These are phyloP conservation scores for Nibea coibor DNA, from an alignment of 2,113 vertebrate species.

Conservation along the genomic window DNA sequence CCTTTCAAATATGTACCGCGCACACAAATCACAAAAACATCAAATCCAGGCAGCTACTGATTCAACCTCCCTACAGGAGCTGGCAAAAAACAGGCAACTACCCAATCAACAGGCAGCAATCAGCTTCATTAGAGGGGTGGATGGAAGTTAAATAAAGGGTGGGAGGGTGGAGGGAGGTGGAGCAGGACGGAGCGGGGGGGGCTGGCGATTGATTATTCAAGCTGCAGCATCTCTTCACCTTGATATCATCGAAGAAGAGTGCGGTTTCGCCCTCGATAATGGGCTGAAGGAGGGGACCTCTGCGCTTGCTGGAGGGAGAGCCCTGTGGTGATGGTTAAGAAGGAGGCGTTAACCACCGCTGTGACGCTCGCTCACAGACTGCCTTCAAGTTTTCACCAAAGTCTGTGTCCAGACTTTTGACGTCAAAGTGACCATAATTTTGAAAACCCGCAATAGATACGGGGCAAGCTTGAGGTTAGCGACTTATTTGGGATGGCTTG, in stretches of 20 bases:
- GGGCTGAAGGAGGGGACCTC: conserved; percentile 98
- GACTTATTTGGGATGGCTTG: neutral
- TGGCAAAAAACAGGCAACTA: conserved; percentile 65
- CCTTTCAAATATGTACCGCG: neutral
- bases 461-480: neutral
- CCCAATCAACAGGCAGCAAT: conserved; percentile 80
- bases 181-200: conserved; percentile 21
- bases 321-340: conserved; percentile 92
- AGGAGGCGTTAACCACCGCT: conserved; percentile 84
- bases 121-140: conserved; percentile 58
- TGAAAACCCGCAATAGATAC: neutral
- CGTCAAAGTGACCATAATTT: neutral
- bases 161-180: conserved; percentile 30
- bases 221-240: conserved; percentile 89
- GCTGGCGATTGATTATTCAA: conserved; percentile 78
- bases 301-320: conserved; percentile 98
- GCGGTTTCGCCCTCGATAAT: conserved; percentile 99
- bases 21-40: conserved; percentile 29
- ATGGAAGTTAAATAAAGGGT: conserved; percentile 34
- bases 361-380: conserved; percentile 26
- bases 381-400: neutral
- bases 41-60: conserved; percentile 73
- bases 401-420: neutral
- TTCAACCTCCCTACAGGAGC: conserved; percentile 65
- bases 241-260: conserved; percentile 98